phyloP scores from a whole-genome alignment of 2,888 invertebrate genomes.

The Baccha elongata region DNA sequence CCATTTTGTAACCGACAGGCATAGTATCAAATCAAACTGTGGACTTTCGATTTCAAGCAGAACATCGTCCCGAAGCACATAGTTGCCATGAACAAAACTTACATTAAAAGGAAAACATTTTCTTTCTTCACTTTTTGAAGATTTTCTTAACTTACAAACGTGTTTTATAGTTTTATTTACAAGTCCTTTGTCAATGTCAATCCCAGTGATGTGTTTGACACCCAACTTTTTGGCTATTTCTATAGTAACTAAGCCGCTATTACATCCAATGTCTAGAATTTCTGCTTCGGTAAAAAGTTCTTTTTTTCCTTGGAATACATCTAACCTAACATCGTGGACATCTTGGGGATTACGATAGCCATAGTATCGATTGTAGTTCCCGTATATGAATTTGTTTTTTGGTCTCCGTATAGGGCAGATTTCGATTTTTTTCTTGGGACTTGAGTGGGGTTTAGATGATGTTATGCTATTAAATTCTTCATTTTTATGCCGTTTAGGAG shows the following conservation, averaged over 20 bases:
- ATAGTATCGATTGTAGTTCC: constrained; percentile 86
- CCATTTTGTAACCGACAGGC: constrained; percentile 95
- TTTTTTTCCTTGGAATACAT: constrained; percentile 85
- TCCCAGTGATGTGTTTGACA: constrained; percentile 88
- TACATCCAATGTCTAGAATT: constrained; percentile 94
- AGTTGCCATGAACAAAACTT: constrained; percentile 90
- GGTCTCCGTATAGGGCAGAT: constrained; percentile 32
- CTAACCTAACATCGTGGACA: constrained; percentile 87
- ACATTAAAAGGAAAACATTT: constrained; percentile 89
- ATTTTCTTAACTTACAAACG: constrained; percentile 61
- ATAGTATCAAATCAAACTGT: constrained; percentile 92
- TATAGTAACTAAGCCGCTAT: constrained; percentile 91
- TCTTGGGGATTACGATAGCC: constrained; percentile 90
- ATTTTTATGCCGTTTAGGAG: constrained; percentile 25
- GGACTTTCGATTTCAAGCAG: constrained; percentile 88
- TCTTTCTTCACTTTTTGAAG: constrained; percentile 75
- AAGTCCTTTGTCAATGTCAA: constrained; percentile 92
- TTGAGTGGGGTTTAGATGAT: constrained; percentile 14
- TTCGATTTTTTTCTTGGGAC: constrained; percentile 44
- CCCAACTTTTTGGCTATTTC: constrained; percentile 88
- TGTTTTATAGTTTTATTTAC: constrained; percentile 82
- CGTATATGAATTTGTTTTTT: constrained; percentile 78
- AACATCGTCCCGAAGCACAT: constrained; percentile 89
- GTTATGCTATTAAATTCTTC: not conserved
- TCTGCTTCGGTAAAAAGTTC: constrained; percentile 89